Evolutionary conservation across 2,797 vertebrate genomes (phyloP).

Genomic region (Hyperoplus immaculatus): DNA sequence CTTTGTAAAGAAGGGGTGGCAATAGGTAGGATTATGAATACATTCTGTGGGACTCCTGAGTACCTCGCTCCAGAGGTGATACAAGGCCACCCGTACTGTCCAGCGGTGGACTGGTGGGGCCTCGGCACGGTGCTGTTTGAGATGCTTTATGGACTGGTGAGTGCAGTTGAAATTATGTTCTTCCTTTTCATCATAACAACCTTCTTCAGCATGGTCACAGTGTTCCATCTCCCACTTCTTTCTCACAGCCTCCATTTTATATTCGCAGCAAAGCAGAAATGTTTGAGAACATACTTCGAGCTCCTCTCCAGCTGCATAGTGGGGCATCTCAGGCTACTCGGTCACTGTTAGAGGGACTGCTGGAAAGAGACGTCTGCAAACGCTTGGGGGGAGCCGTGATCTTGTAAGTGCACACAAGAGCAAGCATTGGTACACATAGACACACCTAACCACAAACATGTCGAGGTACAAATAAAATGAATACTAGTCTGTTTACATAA

Average conservation of each 20-base stretch:
- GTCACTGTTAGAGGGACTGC: slow-evolving; percentile 79
- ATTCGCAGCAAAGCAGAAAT: slow-evolving; percentile 81
- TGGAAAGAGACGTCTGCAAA: slow-evolving; percentile 80
- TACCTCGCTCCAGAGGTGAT: slow-evolving; percentile 88
- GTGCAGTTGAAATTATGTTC: slow-evolving; percentile 6
- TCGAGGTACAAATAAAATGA: too few species aligned
- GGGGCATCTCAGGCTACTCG: slow-evolving; percentile 72
- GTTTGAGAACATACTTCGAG: slow-evolving; percentile 86
- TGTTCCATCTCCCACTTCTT: neutral
- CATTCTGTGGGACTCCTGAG: slow-evolving; percentile 97
- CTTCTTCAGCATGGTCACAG: slow-evolving; percentile 18
- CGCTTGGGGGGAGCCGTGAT: slow-evolving; percentile 81
- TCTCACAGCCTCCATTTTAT: slow-evolving; percentile 85
- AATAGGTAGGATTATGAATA: slow-evolving; percentile 90
- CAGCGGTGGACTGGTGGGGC: slow-evolving; percentile 88
- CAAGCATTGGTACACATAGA: neutral
- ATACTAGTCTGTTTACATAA: too few species aligned
- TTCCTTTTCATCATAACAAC: slow-evolving; percentile 1
- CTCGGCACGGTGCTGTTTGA: slow-evolving; percentile 86
- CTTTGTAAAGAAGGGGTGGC: slow-evolving; percentile 94
- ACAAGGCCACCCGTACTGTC: slow-evolving; percentile 80
- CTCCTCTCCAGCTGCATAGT: slow-evolving; percentile 75
- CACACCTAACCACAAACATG: neutral
- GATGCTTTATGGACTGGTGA: slow-evolving; percentile 87
- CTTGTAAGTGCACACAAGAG: slow-evolving; percentile 74